Evolutionary conservation across 1,140 invertebrate genomes (phyloP).

Genomic region (Lepidurus apus): DNA sequence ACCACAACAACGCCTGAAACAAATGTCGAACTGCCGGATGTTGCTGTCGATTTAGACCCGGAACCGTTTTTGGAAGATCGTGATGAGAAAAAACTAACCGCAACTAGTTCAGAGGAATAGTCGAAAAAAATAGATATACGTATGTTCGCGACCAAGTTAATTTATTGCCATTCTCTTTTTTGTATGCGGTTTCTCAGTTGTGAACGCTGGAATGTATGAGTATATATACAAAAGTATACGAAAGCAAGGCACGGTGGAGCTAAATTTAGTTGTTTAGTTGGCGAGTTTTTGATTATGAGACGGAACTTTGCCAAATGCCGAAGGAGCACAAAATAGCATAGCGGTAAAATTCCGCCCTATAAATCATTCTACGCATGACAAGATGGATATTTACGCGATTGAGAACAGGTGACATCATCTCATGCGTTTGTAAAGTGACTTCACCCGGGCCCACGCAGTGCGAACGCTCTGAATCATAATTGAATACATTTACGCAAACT

Average conservation of each 20-base stretch:
- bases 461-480: background rate
- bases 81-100: background rate
- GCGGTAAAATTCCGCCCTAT: background rate
- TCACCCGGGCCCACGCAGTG: background rate
- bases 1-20: background rate
- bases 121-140: background rate
- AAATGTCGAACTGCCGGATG: background rate
- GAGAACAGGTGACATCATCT: background rate
- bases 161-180: background rate
- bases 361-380: background rate
- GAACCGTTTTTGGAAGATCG: background rate
- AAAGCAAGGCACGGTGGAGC: background rate
- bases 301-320: background rate
- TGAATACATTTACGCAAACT: background rate
- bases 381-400: background rate
- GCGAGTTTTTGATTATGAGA: slow-evolving; percentile 8
- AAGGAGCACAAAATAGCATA: background rate
- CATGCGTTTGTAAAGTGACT: background rate
- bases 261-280: slow-evolving; percentile 15
- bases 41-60: background rate
- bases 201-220: background rate
- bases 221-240: background rate
- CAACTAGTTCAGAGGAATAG: background rate
- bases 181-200: background rate
- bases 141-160: background rate